Evolutionary conservation across 1,140 invertebrate species (phyloP).

Genomic region (Pectinophora gossypiella): DNA sequence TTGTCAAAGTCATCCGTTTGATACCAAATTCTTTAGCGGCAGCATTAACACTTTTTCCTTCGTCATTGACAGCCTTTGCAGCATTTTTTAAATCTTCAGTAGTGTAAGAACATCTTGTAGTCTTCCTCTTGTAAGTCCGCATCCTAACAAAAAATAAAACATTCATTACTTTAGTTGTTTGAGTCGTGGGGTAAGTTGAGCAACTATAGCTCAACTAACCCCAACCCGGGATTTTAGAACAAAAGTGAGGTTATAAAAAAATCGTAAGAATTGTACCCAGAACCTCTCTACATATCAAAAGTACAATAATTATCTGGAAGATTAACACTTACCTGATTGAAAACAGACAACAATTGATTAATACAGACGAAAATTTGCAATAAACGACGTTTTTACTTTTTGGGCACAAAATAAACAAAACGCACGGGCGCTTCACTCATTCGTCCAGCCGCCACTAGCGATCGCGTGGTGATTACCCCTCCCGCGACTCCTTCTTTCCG

Average conservation of each 20-base stretch:
- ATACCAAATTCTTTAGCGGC: slow-evolving; percentile 24
- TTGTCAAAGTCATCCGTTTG: slow-evolving; percentile 22
- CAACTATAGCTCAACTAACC: not conserved
- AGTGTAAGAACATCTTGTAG: slow-evolving; percentile 22
- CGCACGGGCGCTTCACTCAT: not conserved
- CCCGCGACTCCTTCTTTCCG: not conserved
- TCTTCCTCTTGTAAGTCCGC: slow-evolving; percentile 23
- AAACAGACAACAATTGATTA: not conserved
- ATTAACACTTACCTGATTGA: slow-evolving; percentile 2
- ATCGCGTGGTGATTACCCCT: not conserved
- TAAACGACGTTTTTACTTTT: not conserved
- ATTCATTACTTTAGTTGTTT: slow-evolving; percentile 13
- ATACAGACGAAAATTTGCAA: not conserved
- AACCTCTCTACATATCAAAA: not conserved
- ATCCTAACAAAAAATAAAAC: slow-evolving; percentile 23
- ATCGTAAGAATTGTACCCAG: not conserved
- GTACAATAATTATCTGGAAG: not conserved
- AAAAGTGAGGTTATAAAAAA: slow-evolving; percentile 2
- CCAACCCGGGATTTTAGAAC: not conserved
- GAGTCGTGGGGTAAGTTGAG: not conserved
- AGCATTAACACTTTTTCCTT: slow-evolving; percentile 27
- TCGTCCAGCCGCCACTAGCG: slow-evolving; percentile 1
- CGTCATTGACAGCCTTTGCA: slow-evolving; percentile 22
- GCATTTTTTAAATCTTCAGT: slow-evolving; percentile 23
- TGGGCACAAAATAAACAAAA: not conserved